These are phyloP conservation scores for Harpalus rubripes DNA, from an alignment of 2,888 invertebrate species.

Conservation along the genomic window DNA sequence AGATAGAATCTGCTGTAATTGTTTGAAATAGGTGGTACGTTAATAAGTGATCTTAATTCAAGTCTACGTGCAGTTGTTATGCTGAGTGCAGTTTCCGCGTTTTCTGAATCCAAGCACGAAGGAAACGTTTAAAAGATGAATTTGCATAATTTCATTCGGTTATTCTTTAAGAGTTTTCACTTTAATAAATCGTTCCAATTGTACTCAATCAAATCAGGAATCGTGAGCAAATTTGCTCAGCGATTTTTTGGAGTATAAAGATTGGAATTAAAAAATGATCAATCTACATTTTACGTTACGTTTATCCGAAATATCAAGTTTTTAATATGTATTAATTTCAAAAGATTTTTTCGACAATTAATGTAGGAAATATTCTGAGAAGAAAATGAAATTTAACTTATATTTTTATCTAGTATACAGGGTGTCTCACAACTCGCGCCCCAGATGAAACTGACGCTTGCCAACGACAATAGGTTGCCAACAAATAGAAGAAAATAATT, in stretches of 20 bases:
- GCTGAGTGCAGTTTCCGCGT: conserved; percentile 44
- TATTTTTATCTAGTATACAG: too few relatives aligned
- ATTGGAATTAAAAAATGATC: conserved; percentile 39
- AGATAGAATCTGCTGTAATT: conserved; percentile 35
- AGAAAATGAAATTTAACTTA: too few relatives aligned
- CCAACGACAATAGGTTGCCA: too few relatives aligned
- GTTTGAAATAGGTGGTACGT: conserved; percentile 34
- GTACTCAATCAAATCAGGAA: conserved; percentile 56
- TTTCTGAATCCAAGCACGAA: conserved; percentile 46
- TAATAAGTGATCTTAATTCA: conserved; percentile 31
- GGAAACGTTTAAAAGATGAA: conserved; percentile 59
- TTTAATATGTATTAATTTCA: too few relatives aligned
- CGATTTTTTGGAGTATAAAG: conserved; percentile 20
- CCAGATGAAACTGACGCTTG: too few relatives aligned
- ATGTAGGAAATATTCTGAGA: too few relatives aligned
- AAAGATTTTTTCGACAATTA: too few relatives aligned
- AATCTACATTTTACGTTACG: not conserved
- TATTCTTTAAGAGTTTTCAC: conserved; percentile 64
- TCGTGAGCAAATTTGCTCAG: conserved; percentile 48
- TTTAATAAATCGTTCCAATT: conserved; percentile 62
- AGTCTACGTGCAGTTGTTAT: conserved; percentile 28
- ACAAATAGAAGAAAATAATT: too few relatives aligned
- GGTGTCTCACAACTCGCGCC: too few relatives aligned
- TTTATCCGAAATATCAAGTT: not conserved
- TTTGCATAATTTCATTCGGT: conserved; percentile 64